Base-by-base conservation (phyloP, 2,797 vertebrate genomes). In the Pteropus rufus region DNA sequence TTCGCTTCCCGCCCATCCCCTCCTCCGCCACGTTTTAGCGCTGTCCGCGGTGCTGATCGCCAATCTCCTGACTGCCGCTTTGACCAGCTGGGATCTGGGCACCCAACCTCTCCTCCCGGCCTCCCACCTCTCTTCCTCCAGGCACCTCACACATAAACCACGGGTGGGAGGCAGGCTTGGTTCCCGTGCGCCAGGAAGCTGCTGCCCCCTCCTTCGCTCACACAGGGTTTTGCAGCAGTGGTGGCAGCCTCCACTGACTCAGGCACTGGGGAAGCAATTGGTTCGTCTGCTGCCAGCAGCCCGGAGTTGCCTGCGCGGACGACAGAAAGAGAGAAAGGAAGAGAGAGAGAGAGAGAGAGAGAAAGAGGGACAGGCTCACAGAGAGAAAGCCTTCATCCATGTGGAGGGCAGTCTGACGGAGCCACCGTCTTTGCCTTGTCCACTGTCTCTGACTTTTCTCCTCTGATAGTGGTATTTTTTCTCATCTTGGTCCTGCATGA, bases 11-110 rank as follows among this genome's bases (percentile, higher is more conserved):
- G 88, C 95, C 84, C 92, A 60, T 75, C 84, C 49, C 92, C 67
- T 36, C 44, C 24, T 6, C 93, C 23, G 3, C 70, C 5, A 54
- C 87, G 16, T 62, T 21, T 44, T 75, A 76, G 97, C 91, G 96
- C 97, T 97, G 97, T 98, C 96, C 95, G 49, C 14, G 95, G 96
- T 97, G 91, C 97, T 96, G 92, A 97, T 92, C 79, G 36, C 93
- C 97, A 80, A 3, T 73, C 92, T 49, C 73, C 80, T 21, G 36
- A 31, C 56, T 7, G 87, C 91, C 23, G 1, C 83, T 92, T 49
- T 26, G 21, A 52, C 60, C 95, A 21, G 92, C 95, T 49, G 88
- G 76, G 62, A 87, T 92, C 92, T 93, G 87, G 31, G 90, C 49
- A 89, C 89, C 67, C 90, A 65, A 12, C 90, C 86, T 95, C 88